Conservation (phyloP, 2,888 invertebrate genomes). For the Cremastinae sp. region DNA sequence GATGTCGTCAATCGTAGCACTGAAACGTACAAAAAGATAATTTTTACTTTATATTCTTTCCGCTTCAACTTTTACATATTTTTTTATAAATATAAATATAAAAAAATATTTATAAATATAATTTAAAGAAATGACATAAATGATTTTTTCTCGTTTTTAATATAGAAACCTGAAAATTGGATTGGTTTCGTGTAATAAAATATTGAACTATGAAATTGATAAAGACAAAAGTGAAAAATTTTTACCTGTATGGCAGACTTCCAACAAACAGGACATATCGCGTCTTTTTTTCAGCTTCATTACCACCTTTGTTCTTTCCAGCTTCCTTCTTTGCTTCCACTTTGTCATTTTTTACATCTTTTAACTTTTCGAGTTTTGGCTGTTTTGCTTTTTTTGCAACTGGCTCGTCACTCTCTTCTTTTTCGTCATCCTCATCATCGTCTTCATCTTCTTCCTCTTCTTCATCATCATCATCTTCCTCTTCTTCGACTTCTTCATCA, state of each 20-base stretch:
- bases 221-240: constrained; percentile 11
- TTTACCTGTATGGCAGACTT: constrained; percentile 79
- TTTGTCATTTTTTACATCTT: constrained; percentile 31
- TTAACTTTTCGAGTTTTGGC: constrained; percentile 36
- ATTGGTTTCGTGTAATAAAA: too few species aligned
- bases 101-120: constrained; percentile 13
- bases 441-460: constrained; percentile 50
- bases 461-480: constrained; percentile 47
- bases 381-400: constrained; percentile 28
- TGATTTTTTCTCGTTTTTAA: too few species aligned
- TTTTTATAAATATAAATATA: constrained; percentile 4
- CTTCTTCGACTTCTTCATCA: constrained; percentile 24
- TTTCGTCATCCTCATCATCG: constrained; percentile 46
- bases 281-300: constrained; percentile 65
- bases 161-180: too few species aligned
- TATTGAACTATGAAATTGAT: not conserved
- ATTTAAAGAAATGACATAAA: too few species aligned
- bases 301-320: constrained; percentile 19
- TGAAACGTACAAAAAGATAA: too few species aligned
- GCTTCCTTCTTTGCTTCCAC: constrained; percentile 23
- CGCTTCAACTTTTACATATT: too few species aligned
- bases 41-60: too few species aligned
- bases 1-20: constrained; percentile 77
- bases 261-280: constrained; percentile 81
- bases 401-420: constrained; percentile 19